Base-by-base conservation (phyloP, 2,797 vertebrate species). In the Acropternis orthonyx region DNA sequence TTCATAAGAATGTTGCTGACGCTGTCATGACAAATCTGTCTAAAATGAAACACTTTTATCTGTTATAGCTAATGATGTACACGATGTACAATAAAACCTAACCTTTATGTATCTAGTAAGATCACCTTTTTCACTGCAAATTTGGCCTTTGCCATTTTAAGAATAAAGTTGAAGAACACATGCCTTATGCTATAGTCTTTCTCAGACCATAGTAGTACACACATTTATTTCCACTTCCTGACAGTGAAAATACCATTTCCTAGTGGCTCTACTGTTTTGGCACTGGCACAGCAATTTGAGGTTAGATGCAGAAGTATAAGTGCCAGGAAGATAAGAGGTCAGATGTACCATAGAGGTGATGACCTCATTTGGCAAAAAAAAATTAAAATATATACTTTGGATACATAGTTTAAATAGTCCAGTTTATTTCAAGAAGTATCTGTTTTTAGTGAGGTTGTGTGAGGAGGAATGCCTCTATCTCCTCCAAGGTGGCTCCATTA, bases 271-370 rank as follows among this genome's bases (percentile, higher is more conserved):
- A 58, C 46, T 82, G 41, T 69, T 89, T 43, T 96, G 87, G 80
- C 61, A 78, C 23, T 73, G 76, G 55, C 63, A 91, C 51, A 92
- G 69, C 18, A 78, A 78, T 91, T 80, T 84, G 88, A 92, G 92
- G 74, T 92, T 82, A 93, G 73, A 94, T 93, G 54, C 74, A 66
- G 71, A 92, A 85, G 44, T 91, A 69, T 75, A 94, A 95, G 66
- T 71, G 88, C 94, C 95, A 92, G 74, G 39, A 90, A 79, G 88
- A 94, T 84, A 95, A 96, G 92, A 91, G 92, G 82, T 91, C 92
- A 89, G 89, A 84, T 92, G 89, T 73, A 81, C 52, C 89, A 90
- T 1, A 80, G 78, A 87, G 86, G 92, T 89, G 77, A 89, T 81
- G 84, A 95, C 82, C 66, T 92, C 87, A 90, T 74, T 59, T 92